These are phyloP conservation scores for Tribolium madens DNA, from an alignment of 1,140 invertebrate species.

Conservation along the genomic window DNA sequence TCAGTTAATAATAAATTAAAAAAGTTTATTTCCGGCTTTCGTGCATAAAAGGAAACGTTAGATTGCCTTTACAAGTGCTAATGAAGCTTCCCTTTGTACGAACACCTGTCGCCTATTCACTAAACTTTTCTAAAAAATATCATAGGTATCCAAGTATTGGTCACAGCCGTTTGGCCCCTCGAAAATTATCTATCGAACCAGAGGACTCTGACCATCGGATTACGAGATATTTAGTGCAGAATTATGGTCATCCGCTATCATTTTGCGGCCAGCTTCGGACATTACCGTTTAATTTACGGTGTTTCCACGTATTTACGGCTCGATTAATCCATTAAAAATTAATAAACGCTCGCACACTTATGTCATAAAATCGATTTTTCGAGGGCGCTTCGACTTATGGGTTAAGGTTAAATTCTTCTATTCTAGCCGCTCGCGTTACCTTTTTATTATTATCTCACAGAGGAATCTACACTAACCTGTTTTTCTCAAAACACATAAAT, in stretches of 20 bases:
- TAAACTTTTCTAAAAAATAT: neutral
- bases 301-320: slow-evolving; percentile 24
- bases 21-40: neutral
- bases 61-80: slow-evolving; percentile 11
- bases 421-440: slow-evolving; percentile 13
- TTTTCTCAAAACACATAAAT: slow-evolving; percentile 38
- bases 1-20: neutral
- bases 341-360: slow-evolving; percentile 31
- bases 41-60: neutral
- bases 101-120: neutral
- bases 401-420: slow-evolving; percentile 24
- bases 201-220: slow-evolving; percentile 30
- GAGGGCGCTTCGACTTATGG: neutral
- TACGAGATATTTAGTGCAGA: slow-evolving; percentile 43
- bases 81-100: slow-evolving; percentile 13
- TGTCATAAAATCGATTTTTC: neutral
- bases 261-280: slow-evolving; percentile 37
- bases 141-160: neutral
- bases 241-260: slow-evolving; percentile 44
- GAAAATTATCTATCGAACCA: slow-evolving; percentile 38
- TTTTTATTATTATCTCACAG: slow-evolving; percentile 39
- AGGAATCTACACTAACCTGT: slow-evolving; percentile 28
- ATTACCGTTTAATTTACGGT: slow-evolving; percentile 45
- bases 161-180: neutral
- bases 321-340: slow-evolving; percentile 45